These are phyloP conservation scores for Emydocephalus ijimae DNA, from an alignment of 2,113 vertebrate species.

Conservation along the genomic window DNA sequence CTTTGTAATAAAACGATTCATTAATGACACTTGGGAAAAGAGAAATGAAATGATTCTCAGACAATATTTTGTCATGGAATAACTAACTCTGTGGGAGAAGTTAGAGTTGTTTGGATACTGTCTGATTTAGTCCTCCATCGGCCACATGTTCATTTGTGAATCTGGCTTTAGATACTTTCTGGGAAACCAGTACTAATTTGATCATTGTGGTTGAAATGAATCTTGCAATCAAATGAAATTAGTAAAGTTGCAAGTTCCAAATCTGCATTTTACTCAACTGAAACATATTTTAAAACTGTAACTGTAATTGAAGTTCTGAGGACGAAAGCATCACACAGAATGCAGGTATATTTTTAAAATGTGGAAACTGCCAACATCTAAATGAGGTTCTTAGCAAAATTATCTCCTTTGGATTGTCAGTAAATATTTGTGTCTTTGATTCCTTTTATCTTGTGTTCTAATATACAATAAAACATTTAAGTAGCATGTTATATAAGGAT, in stretches of 20 bases:
- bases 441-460: conserved; percentile 30
- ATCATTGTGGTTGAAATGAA: background rate
- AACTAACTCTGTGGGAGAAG: conserved; percentile 13
- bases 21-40: conserved; percentile 16
- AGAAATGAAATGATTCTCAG: conserved; percentile 27
- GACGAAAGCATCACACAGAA: background rate
- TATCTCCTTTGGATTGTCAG: background rate
- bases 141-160: background rate
- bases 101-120: conserved; percentile 2
- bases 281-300: background rate
- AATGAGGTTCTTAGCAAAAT: background rate
- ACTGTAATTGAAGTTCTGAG: background rate
- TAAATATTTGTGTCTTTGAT: conserved; percentile 16
- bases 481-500: background rate
- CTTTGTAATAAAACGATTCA: conserved; percentile 37
- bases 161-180: background rate
- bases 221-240: background rate
- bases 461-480: conserved; percentile 31
- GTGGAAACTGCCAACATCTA: background rate
- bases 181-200: background rate
- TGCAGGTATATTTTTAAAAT: background rate
- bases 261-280: background rate
- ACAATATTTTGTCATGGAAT: conserved; percentile 8
- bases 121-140: background rate
- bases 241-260: background rate